Base-by-base conservation (phyloP, 1,140 invertebrate species). In the Glomeris maerens region DNA sequence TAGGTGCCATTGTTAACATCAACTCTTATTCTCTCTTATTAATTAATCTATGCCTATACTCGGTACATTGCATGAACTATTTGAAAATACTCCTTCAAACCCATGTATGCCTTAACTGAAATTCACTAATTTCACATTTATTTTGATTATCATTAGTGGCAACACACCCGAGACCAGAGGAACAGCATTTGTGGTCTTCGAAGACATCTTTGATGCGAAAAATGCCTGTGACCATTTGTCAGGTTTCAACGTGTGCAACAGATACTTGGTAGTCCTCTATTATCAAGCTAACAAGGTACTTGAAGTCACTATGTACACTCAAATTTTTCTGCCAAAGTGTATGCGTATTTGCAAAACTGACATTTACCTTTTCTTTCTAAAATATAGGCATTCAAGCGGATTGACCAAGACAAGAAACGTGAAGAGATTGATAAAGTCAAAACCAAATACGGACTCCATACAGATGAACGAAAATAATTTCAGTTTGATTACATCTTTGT, bases 121-220 rank as follows among this genome's bases (percentile, higher is more conserved):
- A n/a, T n/a, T n/a, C n/a, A n/a, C n/a, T n/a, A n/a, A n/a, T n/a
- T n/a, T n/a, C n/a, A n/a, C n/a, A n/a, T n/a, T n/a, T 36, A 41
- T 25, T 39, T 14, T 59, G 55, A 49, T 53, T 47, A 36, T 62
- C 74, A 77, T 53, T 66, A 94, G 90, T 27, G 95, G 95, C 1
- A 98, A 96, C 59, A 98, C 94, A 23, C 83, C 91, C 22, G 94
- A 98, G 71, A 96, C 93, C 0, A 80, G 89, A 72, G 95, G 95
- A 39, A 98, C 94, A 47, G 95, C 95, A 20, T 98, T 98, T 78
- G 92, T 99, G 44, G 91, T 98, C 1, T 99, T 97, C 71, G 95
- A 98, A 74, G 96, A 98, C 65, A 98, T 98, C 60, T 99, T 97
- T 75, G 96, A 98, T 78, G 95, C 94, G 0, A 98, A 97, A 71